Conservation (phyloP, 2,888 invertebrate species). For the Watsonalla binaria region DNA sequence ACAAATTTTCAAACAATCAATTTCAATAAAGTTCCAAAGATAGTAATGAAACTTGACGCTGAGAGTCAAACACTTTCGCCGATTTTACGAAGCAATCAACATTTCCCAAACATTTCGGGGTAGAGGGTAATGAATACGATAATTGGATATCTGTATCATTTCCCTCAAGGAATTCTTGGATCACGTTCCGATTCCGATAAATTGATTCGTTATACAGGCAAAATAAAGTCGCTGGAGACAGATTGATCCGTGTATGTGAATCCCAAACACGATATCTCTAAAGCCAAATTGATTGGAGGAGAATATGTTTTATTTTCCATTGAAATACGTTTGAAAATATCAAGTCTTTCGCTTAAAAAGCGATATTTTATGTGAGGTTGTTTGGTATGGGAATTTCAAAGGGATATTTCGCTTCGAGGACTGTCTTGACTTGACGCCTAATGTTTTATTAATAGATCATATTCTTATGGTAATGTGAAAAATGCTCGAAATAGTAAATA, state of each 20-base stretch:
- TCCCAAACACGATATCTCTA: not conserved
- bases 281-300: not conserved
- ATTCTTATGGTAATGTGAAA: not conserved
- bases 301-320: not conserved
- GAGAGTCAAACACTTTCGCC: not conserved
- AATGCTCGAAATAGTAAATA: not conserved
- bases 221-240: not conserved
- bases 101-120: not conserved
- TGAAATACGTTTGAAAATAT: not conserved
- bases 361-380: not conserved
- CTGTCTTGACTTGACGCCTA: not conserved
- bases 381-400: not conserved
- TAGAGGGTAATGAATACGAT: not conserved
- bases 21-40: not conserved
- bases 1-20: not conserved
- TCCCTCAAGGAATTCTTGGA: constrained; percentile 1
- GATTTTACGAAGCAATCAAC: not conserved
- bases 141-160: constrained; percentile 2
- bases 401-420: not conserved
- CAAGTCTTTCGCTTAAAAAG: not conserved
- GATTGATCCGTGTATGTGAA: not conserved
- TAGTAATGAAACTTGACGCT: not conserved
- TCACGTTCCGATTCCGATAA: constrained; percentile 1
- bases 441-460: not conserved
- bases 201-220: constrained; percentile 2